Evolutionary conservation across 2,888 invertebrate species (phyloP).

Genomic region (Zygogramma bicolorata): DNA sequence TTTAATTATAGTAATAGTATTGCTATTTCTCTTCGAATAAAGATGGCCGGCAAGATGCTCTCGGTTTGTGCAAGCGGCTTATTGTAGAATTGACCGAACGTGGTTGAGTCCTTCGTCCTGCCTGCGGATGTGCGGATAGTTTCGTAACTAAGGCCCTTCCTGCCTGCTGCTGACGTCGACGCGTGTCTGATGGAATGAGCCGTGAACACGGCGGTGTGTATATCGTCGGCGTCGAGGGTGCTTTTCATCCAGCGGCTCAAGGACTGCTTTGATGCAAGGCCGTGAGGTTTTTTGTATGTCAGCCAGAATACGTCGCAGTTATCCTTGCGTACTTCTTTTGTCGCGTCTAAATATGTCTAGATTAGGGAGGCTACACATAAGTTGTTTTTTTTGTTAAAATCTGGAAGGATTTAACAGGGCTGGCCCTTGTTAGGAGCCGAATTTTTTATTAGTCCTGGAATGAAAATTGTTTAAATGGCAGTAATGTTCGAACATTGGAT

Average conservation of each 20-base stretch:
- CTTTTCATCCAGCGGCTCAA: slow-evolving; percentile 46
- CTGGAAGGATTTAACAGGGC: not conserved
- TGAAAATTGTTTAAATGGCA: not conserved
- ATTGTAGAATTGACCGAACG: slow-evolving; percentile 33
- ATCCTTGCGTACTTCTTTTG: not conserved
- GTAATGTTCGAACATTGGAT: not conserved
- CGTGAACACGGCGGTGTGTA: slow-evolving; percentile 34
- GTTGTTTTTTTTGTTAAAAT: not conserved
- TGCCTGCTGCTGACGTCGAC: slow-evolving; percentile 28
- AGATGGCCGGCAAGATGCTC: not conserved
- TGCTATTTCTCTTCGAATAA: not conserved
- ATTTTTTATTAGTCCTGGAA: not conserved
- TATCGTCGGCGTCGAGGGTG: slow-evolving; percentile 34
- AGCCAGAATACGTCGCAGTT: not conserved
- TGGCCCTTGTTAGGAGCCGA: not conserved
- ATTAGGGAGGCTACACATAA: not conserved
- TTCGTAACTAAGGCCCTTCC: slow-evolving; percentile 23
- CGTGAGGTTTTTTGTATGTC: slow-evolving; percentile 30
- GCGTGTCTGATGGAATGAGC: slow-evolving; percentile 35
- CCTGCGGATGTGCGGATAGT: slow-evolving; percentile 32
- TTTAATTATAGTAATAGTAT: not conserved
- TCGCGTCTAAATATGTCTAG: not conserved
- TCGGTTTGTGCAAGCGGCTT: slow-evolving; percentile 14
- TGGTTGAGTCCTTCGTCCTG: slow-evolving; percentile 19
- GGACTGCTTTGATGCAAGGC: slow-evolving; percentile 34